Evolutionary conservation across 92 coral and sea anemone genomes (phyloP), one percentile per base, ranked within the genome.

Genomic region (Epizoanthus rinbou): DNA sequence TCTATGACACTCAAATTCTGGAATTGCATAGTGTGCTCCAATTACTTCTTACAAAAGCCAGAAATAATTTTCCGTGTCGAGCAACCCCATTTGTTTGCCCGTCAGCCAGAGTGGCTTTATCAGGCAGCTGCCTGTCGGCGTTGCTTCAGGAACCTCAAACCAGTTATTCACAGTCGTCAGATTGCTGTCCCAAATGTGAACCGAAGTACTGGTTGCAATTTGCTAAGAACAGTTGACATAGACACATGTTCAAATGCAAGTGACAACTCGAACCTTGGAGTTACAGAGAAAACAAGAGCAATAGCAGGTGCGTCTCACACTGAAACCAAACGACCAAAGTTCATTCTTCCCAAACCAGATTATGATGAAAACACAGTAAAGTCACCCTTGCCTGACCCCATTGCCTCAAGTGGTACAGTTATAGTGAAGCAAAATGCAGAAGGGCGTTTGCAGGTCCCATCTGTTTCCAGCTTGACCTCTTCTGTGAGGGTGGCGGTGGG

Each of bases 11-110:
- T 97, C 86, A 95, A 95, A 80, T 97, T 97, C 90, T 97, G 99
- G 99, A 97, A 97, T 88, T 97, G 99, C 85, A 94, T 97, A 82
- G 87, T 95, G 86, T 97, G 99, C 86, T 97, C 99, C 17, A 96
- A 87, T 84, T 95, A 95, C 80, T 97, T 97, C 86, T 92, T 94
- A 18, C 89, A 82, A 79, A 97, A 97, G 76, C 99, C 99, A 8
- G 99, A 97, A 74, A 93, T 97, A 62, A 93, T 97, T 22, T 95
- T 94, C 69, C 96, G 98, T 15, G 85, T 97, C 19, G 92, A 97
- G 64, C 91, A 94, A 75, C 99, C 99, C 22, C 98, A 94, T 80
- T 87, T 97, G 68, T 97, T 97, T 66, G 85, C 79, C 57, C 91
- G 91, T 69, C 99, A 97, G 84, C 99, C 99, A 0, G 92, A 89